Percentiles rank a stretch among this genome's conserved stretches.
Conservation (phyloP, 2,888 invertebrate species). For the Atethmia centrago region DNA sequence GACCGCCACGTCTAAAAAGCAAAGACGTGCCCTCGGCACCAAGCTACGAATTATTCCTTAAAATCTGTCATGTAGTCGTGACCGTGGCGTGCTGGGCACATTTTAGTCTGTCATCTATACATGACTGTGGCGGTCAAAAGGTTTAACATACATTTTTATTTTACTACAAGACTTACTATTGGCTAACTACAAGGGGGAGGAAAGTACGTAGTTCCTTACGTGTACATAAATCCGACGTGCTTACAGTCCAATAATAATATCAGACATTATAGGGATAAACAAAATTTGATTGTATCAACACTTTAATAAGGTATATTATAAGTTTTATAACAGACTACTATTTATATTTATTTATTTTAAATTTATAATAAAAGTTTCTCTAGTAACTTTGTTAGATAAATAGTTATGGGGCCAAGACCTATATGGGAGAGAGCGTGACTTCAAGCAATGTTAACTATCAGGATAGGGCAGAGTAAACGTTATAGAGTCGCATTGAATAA, state of each 20-base stretch:
- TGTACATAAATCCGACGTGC: slow-evolving; percentile 9
- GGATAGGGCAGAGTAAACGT: slow-evolving; percentile 25
- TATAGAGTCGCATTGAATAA: slow-evolving; percentile 46
- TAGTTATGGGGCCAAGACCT: background rate
- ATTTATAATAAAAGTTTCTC: slow-evolving; percentile 1
- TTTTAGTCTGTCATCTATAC: too few relatives aligned
- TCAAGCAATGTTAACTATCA: slow-evolving; percentile 42
- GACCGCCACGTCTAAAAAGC: too few relatives aligned
- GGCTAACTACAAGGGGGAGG: background rate
- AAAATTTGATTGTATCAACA: slow-evolving; percentile 7
- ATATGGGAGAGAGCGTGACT: slow-evolving; percentile 28
- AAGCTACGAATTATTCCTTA: too few relatives aligned
- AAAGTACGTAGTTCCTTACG: slow-evolving; percentile 10
- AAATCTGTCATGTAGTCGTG: too few relatives aligned
- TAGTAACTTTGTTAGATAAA: background rate
- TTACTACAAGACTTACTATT: background rate
- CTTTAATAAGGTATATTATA: too few relatives aligned
- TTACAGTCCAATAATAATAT: slow-evolving; percentile 19
- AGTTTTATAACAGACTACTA: background rate
- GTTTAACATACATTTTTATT: background rate
- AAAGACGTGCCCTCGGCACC: too few relatives aligned
- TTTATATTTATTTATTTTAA: too few relatives aligned
- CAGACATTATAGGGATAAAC: background rate
- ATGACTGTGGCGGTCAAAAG: too few relatives aligned
- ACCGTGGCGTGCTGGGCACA: too few relatives aligned